A percentile compares a stretch with the other conserved stretches of the same genome.
phyloP scores from a whole-genome alignment of 2,888 invertebrate species.

The Agrochola lychnidis region DNA sequence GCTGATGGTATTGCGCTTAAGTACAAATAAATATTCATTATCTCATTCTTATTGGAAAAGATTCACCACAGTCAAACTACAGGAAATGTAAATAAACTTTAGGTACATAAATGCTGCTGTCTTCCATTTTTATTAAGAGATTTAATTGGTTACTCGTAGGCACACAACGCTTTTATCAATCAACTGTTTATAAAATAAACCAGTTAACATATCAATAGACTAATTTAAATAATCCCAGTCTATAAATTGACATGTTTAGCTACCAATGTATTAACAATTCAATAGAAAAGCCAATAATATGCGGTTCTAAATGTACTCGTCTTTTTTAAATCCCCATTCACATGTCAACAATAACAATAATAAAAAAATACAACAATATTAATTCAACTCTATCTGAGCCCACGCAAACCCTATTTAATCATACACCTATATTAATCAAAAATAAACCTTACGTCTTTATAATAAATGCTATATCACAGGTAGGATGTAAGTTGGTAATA shows the following conservation, averaged over 20 bases:
- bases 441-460: background rate
- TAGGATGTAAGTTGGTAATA: conserved; percentile 29
- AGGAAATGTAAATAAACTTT: background rate
- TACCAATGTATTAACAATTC: conserved; percentile 31
- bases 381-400: conserved; percentile 71
- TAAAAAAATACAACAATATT: conserved; percentile 71
- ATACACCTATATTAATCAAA: background rate
- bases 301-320: conserved; percentile 46
- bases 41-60: no score
- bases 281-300: conserved; percentile 46
- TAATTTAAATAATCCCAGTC: conserved; percentile 13
- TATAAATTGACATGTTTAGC: conserved; percentile 9
- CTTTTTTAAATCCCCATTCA: conserved; percentile 56
- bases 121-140: background rate
- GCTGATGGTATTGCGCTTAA: no score
- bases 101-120: background rate
- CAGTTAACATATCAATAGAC: background rate
- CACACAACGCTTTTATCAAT: background rate
- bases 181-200: background rate
- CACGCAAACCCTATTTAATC: conserved; percentile 51
- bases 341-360: conserved; percentile 71
- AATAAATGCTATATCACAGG: background rate
- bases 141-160: background rate
- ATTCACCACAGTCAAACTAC: background rate
- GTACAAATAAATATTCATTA: no score